These are phyloP conservation scores for Venusia cambrica DNA, from an alignment of 2,888 invertebrate species.

Conservation along the genomic window DNA sequence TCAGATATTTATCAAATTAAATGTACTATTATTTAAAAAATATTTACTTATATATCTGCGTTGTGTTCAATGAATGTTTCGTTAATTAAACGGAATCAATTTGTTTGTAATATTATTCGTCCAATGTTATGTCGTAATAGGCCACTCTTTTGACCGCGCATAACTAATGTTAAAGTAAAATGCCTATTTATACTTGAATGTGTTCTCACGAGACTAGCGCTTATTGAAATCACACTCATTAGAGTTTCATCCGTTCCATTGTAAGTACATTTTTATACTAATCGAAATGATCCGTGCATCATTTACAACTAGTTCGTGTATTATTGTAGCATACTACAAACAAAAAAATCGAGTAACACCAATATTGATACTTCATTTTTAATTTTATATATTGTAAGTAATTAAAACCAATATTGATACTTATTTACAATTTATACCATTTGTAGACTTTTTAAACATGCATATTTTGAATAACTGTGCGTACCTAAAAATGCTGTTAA, in stretches of 20 bases:
- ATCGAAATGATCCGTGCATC: conserved; percentile 55
- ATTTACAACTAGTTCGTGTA: conserved; percentile 36
- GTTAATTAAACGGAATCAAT: conserved; percentile 40
- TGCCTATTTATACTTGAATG: conserved; percentile 39
- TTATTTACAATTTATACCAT: conserved; percentile 13
- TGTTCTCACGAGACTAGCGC: conserved; percentile 51
- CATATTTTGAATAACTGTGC: conserved; percentile 7
- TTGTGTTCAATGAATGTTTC: conserved; percentile 36
- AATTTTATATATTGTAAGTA: conserved; percentile 31
- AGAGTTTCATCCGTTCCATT: conserved; percentile 69
- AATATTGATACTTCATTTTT: conserved; percentile 44
- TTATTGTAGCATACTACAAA: conserved; percentile 40
- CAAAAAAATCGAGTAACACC: conserved; percentile 47
- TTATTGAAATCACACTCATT: conserved; percentile 47
- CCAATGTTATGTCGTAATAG: conserved; percentile 41
- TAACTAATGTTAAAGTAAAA: conserved; percentile 30
- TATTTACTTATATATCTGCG: conserved; percentile 39
- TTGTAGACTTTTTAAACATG: conserved; percentile 6
- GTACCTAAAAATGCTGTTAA: conserved; percentile 12
- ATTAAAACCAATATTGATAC: conserved; percentile 10
- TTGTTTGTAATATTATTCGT: conserved; percentile 56
- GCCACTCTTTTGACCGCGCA: conserved; percentile 55
- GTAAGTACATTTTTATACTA: conserved; percentile 56
- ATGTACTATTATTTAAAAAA: conserved; percentile 38
- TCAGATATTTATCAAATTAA: conserved; percentile 38